Evolutionary conservation across 2,113 vertebrate species (phyloP).

Genomic region (Rhabdomys dilectus): DNA sequence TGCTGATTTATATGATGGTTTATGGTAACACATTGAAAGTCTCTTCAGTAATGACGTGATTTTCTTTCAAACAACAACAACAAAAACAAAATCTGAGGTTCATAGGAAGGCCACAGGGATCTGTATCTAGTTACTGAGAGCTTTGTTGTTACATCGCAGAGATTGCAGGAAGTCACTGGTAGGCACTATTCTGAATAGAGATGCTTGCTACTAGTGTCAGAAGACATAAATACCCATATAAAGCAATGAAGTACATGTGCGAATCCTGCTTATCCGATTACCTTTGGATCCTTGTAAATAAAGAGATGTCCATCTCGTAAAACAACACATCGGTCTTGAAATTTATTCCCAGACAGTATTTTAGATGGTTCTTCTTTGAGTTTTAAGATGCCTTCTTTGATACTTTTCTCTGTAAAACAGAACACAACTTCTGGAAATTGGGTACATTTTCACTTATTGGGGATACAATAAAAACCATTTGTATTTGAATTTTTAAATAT

Average conservation of each 20-base stretch:
- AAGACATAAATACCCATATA: neutral
- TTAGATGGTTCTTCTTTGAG: slow-evolving; percentile 95
- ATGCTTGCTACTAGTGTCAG: neutral
- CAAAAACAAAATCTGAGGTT: neutral
- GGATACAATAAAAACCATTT: slow-evolving; percentile 44
- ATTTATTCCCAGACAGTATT: slow-evolving; percentile 94
- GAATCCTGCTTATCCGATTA: slow-evolving; percentile 76
- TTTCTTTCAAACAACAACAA: neutral
- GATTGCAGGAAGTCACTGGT: neutral
- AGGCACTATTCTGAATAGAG: neutral
- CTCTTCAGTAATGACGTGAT: slow-evolving; percentile 17
- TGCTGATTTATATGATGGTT: neutral
- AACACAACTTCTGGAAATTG: slow-evolving; percentile 6
- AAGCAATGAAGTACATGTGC: neutral
- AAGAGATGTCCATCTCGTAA: slow-evolving; percentile 91
- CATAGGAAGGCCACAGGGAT: neutral
- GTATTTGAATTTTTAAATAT: neutral
- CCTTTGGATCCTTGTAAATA: slow-evolving; percentile 96
- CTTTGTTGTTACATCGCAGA: neutral
- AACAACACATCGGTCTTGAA: slow-evolving; percentile 95
- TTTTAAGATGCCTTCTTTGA: slow-evolving; percentile 92
- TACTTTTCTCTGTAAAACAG: slow-evolving; percentile 80
- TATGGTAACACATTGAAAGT: neutral
- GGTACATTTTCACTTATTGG: slow-evolving; percentile 21
- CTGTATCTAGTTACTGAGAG: neutral